Evolutionary conservation across 64 coral and sea anemone genomes (phyloP).

Genomic region (Dendrophyllia cribrosa): DNA sequence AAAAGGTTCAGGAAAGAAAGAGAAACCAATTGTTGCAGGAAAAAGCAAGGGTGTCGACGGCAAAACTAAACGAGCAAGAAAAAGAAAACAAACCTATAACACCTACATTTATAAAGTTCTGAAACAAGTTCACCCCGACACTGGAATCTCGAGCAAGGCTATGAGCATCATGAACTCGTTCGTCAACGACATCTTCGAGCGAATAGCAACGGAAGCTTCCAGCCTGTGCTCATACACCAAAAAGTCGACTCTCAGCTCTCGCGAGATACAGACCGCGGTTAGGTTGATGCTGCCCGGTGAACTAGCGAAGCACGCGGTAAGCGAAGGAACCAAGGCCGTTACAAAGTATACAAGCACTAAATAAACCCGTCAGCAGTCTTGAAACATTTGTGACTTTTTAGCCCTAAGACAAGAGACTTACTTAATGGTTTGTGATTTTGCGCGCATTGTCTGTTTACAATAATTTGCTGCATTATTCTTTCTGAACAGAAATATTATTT

Average conservation of each 20-base stretch:
- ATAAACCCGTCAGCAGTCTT: neutral
- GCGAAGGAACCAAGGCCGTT: conserved; percentile 48
- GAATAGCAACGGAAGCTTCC: conserved; percentile 38
- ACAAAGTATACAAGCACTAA: conserved; percentile 31
- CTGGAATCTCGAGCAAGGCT: conserved; percentile 31
- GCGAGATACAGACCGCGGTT: conserved; percentile 42
- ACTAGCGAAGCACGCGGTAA: conserved; percentile 36
- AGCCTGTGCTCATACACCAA: conserved; percentile 16
- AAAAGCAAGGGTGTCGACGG: neutral
- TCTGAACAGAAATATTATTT: neutral
- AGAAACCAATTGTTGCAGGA: neutral
- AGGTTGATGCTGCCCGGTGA: conserved; percentile 31
- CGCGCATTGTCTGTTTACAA: too few relatives aligned
- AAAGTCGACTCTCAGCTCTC: conserved; percentile 26
- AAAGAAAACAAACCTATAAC: conserved; percentile 4
- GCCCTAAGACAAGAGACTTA: too few relatives aligned
- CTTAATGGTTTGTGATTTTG: too few relatives aligned
- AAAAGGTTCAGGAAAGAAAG: neutral
- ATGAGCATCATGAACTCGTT: conserved; percentile 52
- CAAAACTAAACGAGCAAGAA: neutral
- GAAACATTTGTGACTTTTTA: neutral
- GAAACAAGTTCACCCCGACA: conserved; percentile 47
- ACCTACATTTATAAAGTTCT: conserved; percentile 53
- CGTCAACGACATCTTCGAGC: conserved; percentile 50
- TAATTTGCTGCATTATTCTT: neutral